A percentile compares a stretch with the other conserved stretches of the same genome.
Evolutionary conservation across 1,140 invertebrate genomes (phyloP).

Genomic region (Holcopasites calliopsidis): DNA sequence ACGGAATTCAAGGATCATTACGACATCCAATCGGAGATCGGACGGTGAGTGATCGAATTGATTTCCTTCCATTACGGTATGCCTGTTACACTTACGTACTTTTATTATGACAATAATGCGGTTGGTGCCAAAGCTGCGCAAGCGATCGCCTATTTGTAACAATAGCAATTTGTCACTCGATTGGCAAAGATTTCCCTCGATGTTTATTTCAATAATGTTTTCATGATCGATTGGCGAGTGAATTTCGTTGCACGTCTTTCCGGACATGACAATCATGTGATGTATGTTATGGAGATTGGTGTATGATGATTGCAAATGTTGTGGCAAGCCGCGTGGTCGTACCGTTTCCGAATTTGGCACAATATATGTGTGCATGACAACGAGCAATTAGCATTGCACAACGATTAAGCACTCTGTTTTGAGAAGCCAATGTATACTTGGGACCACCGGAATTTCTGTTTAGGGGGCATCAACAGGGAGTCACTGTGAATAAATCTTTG

Average conservation of each 20-base stretch:
- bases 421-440: not conserved
- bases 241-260: not conserved
- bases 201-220: too few species aligned
- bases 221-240: not conserved
- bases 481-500: too few species aligned
- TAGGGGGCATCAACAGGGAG: not conserved
- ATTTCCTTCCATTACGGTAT: not conserved
- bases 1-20: slow-evolving; percentile 90
- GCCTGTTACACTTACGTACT: slow-evolving; percentile 7
- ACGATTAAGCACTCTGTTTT: not conserved
- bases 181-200: not conserved
- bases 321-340: not conserved
- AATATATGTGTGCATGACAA: slow-evolving; percentile 1
- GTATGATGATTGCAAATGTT: slow-evolving; percentile 9
- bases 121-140: slow-evolving; percentile 17
- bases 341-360: slow-evolving; percentile 25
- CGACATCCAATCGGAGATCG: slow-evolving; percentile 89
- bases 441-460: not conserved
- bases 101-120: not conserved
- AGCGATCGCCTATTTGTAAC: slow-evolving; percentile 13
- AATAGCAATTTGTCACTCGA: not conserved
- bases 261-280: not conserved
- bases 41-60: slow-evolving; percentile 81
- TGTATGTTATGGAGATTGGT: not conserved
- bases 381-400: slow-evolving; percentile 2